Evolutionary conservation across 2,797 vertebrate genomes (phyloP), one percentile per base, ranked within the genome.

Genomic region (Darevskia mixta): DNA sequence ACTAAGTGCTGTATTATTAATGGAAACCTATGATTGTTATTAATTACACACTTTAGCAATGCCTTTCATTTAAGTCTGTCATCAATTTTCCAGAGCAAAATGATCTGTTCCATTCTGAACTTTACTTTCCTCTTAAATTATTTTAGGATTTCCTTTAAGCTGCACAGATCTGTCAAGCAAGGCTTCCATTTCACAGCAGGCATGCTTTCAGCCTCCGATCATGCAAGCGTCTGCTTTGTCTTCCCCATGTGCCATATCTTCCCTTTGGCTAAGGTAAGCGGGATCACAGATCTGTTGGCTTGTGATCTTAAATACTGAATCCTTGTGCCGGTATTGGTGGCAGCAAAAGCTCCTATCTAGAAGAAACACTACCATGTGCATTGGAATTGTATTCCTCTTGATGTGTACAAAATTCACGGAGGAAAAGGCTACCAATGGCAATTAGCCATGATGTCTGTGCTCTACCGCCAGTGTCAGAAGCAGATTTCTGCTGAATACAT

Each of bases 51-150:
- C 91, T 93, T 92, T 92, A 1, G 91, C 25, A 83, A 55, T 79
- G 4, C 41, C 86, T 93, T 92, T 89, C 69, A 87, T 94, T 93
- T 94, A 94, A 90, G 80, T 13, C 5, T 91, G 83, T 35, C 69
- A 83, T 92, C 69, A 83, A 45, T 95, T 95, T 93, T 76, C 75
- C 27, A 27, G 8, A 79, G 84, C 27, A 90, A 93, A 95, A 93
- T 93, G 2, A 88, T 84, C 45, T 87, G 64, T 73, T 91, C 17
- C 55, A 79, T 45, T 89, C 25, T 79, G 71, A 82, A 90, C 32
- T n/a, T 90, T 88, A 83, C 45, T 92, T 95, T 89, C 38, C 5
- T 93, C 58, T 90, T 92, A 89, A 94, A 95, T 90, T 79, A 41
- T 89, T 55, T 92, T 83, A 83, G 45, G 17, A 82, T 82, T 94